Conservation (phyloP, 1,140 invertebrate genomes). For the Gonioctena quinquepunctata region DNA sequence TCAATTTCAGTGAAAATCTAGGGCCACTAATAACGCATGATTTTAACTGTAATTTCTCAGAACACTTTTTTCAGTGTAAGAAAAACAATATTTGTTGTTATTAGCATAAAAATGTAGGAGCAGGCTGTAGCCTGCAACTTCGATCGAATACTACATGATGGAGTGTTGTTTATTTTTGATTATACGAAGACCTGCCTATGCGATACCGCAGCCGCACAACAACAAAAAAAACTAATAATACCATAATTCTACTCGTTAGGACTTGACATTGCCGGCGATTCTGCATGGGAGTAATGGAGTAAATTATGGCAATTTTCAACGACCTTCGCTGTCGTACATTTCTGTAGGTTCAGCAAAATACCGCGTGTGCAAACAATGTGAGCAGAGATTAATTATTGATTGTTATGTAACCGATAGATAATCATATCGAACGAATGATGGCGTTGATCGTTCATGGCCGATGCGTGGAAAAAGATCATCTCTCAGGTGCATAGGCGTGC, state of each 20-base stretch:
- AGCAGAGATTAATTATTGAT: neutral
- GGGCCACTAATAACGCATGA: too few species aligned
- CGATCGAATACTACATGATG: too few species aligned
- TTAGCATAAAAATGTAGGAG: too few species aligned
- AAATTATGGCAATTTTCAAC: conserved; percentile 4
- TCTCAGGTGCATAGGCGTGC: neutral
- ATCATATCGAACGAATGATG: neutral
- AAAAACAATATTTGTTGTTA: too few species aligned
- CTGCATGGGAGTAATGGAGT: neutral
- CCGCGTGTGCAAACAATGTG: neutral
- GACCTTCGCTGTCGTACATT: neutral
- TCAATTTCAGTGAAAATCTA: too few species aligned
- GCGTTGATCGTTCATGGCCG: neutral
- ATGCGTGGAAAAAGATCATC: neutral
- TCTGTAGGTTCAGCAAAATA: conserved; percentile 1
- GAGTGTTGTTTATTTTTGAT: too few species aligned
- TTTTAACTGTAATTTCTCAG: too few species aligned
- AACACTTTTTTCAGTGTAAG: too few species aligned
- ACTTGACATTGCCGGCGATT: neutral
- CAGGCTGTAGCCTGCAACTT: too few species aligned
- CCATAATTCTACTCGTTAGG: neutral
- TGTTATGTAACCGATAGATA: neutral
- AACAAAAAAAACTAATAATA: neutral
- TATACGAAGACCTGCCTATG: too few species aligned
- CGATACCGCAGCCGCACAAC: neutral